Evolutionary conservation across 2,113 vertebrate genomes (phyloP).

Genomic region (Ceyx margarethae): DNA sequence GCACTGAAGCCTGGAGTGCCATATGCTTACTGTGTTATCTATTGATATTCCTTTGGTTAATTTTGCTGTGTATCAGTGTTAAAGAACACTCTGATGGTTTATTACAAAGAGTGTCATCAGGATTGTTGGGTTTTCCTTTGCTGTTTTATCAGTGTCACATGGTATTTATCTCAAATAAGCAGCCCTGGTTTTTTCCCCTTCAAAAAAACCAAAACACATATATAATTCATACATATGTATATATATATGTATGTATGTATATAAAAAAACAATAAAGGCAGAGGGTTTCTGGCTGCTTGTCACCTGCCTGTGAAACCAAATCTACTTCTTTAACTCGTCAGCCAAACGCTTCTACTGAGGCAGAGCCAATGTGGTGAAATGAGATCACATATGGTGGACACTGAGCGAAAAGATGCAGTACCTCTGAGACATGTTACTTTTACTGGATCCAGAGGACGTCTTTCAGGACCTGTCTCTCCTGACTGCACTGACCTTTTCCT

Average conservation of each 20-base stretch:
- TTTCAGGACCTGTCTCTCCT: constrained; percentile 94
- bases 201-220: background rate
- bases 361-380: constrained; percentile 83
- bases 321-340: constrained; percentile 34
- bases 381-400: constrained; percentile 78
- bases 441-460: constrained; percentile 96
- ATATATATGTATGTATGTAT: background rate
- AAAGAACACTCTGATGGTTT: background rate
- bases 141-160: background rate
- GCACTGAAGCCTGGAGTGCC: background rate
- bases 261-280: background rate
- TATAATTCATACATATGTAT: background rate
- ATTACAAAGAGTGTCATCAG: background rate
- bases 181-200: background rate
- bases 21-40: background rate
- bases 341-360: constrained; percentile 68
- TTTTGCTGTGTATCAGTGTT: background rate
- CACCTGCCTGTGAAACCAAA: constrained; percentile 39
- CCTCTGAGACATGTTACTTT: constrained; percentile 99
- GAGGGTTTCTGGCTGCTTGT: constrained; percentile 17
- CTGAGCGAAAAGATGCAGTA: constrained; percentile 85
- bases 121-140: background rate
- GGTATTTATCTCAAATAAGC: background rate
- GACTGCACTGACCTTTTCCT: constrained; percentile 98
- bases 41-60: background rate